Percentiles rank a stretch among this genome's conserved stretches.
These are phyloP conservation scores for Myotis brandtii DNA, from an alignment of 2,113 vertebrate genomes.

Conservation along the genomic window DNA sequence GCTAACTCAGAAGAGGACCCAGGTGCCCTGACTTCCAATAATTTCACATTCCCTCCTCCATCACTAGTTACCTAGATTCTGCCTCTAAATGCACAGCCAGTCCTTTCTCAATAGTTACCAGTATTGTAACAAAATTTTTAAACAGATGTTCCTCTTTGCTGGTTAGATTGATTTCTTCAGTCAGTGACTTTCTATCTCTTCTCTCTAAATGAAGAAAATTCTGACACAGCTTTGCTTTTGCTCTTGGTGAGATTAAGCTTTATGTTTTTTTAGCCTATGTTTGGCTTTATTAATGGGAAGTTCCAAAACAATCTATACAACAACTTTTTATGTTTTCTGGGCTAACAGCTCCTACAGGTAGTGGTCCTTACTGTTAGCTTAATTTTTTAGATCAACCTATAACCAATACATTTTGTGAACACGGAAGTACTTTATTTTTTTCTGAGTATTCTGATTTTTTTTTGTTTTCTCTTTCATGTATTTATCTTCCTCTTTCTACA, in stretches of 20 bases:
- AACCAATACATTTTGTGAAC: constrained; percentile 71
- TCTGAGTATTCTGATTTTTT: constrained; percentile 68
- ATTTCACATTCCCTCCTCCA: background rate
- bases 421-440: constrained; percentile 71
- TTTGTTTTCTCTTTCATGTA: constrained; percentile 57
- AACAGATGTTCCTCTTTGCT: background rate
- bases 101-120: background rate
- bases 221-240: constrained; percentile 66
- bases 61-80: background rate
- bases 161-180: constrained; percentile 7
- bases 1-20: background rate
- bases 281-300: constrained; percentile 77
- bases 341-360: constrained; percentile 60
- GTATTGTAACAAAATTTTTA: background rate
- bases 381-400: constrained; percentile 76
- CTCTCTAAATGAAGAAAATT: constrained; percentile 54
- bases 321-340: constrained; percentile 73
- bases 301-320: constrained; percentile 58
- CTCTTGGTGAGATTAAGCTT: constrained; percentile 75
- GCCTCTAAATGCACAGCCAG: background rate
- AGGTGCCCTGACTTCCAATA: accelerated
- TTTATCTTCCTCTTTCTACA: constrained; percentile 52
- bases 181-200: background rate
- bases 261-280: constrained; percentile 67
- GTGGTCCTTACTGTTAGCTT: constrained; percentile 69